Percentiles rank a stretch among this genome's conserved stretches.
Conservation (phyloP, 2,888 invertebrate genomes). For the Ectemnius continuus region DNA sequence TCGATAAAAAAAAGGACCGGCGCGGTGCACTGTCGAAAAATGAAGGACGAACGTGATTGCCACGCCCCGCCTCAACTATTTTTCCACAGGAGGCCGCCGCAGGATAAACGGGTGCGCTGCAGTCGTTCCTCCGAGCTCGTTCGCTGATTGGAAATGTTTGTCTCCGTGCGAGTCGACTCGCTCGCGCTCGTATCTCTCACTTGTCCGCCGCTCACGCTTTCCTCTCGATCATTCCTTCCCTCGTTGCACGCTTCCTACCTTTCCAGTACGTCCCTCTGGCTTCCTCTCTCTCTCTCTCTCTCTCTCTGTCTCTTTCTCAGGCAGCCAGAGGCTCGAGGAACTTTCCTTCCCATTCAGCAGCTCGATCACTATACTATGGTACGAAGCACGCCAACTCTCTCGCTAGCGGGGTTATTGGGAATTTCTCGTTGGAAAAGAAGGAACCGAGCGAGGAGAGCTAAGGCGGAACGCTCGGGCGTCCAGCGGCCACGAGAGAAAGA, state of each 20-base stretch:
- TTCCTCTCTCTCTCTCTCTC: constrained; percentile 15
- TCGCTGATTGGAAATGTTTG: constrained; percentile 60
- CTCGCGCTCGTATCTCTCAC: constrained; percentile 20
- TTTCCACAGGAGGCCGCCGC: neutral
- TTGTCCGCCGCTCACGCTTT: neutral
- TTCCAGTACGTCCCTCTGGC: neutral
- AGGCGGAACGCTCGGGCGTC: neutral
- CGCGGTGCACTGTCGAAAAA: constrained; percentile 48
- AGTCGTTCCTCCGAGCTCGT: constrained; percentile 17
- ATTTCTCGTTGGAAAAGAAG: constrained; percentile 54
- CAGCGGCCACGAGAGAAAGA: constrained; percentile 11
- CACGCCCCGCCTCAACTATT: constrained; percentile 21
- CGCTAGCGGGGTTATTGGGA: constrained; percentile 61
- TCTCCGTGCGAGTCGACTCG: constrained; percentile 39
- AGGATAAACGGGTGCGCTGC: constrained; percentile 10
- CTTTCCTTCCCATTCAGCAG: constrained; percentile 23
- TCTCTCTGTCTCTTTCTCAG: constrained; percentile 13
- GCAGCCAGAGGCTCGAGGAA: constrained; percentile 9
- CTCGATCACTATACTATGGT: constrained; percentile 23
- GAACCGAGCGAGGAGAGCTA: constrained; percentile 1
- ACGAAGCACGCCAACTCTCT: constrained; percentile 44
- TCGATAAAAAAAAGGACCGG: constrained; percentile 64
- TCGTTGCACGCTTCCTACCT: too few species aligned
- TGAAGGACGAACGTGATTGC: constrained; percentile 30
- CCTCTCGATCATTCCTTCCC: neutral